These are phyloP conservation scores for Bedellia somnulentella DNA, from an alignment of 2,888 invertebrate species.

Conservation along the genomic window DNA sequence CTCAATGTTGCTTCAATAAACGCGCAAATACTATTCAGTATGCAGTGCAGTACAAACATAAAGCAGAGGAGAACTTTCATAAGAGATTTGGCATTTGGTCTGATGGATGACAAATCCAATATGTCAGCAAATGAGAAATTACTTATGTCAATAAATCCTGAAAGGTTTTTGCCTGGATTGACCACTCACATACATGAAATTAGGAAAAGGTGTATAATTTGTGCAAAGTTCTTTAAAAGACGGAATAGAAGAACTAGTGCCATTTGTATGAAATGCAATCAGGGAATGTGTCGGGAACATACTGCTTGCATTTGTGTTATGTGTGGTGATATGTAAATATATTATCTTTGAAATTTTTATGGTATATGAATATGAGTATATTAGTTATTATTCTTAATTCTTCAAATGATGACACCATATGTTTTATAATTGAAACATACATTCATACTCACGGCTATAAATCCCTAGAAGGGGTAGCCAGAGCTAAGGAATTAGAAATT, in stretches of 20 bases:
- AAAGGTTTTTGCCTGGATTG: too few species aligned
- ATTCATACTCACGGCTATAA: too few species aligned
- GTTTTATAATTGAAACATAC: too few species aligned
- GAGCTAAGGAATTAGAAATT: too few species aligned
- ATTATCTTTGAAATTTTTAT: too few species aligned
- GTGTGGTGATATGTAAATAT: too few species aligned
- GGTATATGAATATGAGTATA: too few species aligned
- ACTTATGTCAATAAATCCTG: too few species aligned
- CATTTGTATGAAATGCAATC: constrained; percentile 32
- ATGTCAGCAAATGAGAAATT: too few species aligned
- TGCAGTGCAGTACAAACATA: constrained; percentile 18
- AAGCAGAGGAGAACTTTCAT: constrained; percentile 32
- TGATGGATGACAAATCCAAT: constrained; percentile 18
- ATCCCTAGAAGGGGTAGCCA: too few species aligned
- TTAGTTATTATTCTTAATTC: too few species aligned
- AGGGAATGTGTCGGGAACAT: constrained; percentile 40
- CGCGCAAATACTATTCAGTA: constrained; percentile 43
- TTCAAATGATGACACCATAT: too few species aligned
- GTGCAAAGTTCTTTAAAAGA: constrained; percentile 22
- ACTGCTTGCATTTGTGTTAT: constrained; percentile 26
- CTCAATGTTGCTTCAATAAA: constrained; percentile 45
- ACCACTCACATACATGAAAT: constrained; percentile 1
- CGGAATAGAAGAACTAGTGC: constrained; percentile 35
- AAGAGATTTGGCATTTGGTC: constrained; percentile 29
- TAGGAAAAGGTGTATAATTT: constrained; percentile 30